Conservation (phyloP, 1,140 invertebrate genomes). For the Dreissena rostriformis region DNA sequence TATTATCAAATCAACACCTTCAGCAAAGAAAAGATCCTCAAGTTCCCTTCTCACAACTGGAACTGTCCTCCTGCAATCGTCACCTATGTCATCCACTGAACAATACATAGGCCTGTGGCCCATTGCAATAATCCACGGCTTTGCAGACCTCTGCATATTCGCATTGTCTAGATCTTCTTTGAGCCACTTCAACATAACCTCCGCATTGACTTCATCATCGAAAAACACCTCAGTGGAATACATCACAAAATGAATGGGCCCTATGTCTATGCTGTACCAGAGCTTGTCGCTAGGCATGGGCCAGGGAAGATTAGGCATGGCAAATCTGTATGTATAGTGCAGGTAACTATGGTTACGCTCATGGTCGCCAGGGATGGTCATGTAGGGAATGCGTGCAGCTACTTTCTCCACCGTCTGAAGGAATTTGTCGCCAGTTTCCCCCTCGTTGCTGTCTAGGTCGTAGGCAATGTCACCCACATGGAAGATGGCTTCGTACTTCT, state of each 20-base stretch:
- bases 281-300: conserved; percentile 75
- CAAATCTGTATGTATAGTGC: conserved; percentile 78
- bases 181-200: conserved; percentile 70
- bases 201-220: conserved; percentile 43
- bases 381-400: conserved; percentile 79
- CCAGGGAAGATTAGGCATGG: conserved; percentile 78
- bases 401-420: conserved; percentile 77
- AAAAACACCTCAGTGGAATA: conserved; percentile 73
- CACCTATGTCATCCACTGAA: conserved; percentile 65
- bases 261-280: conserved; percentile 81
- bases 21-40: conserved; percentile 92
- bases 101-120: conserved; percentile 80
- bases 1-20: conserved; percentile 96
- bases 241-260: conserved; percentile 75
- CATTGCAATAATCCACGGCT: conserved; percentile 79
- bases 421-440: conserved; percentile 77
- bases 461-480: conserved; percentile 88
- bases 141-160: conserved; percentile 68
- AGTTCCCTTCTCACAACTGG: conserved; percentile 80
- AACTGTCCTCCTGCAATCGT: conserved; percentile 60
- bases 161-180: conserved; percentile 68
- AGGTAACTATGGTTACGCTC: conserved; percentile 75
- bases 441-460: conserved; percentile 76
- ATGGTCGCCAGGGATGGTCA: conserved; percentile 82
- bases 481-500: conserved; percentile 91